phyloP scores from a whole-genome alignment of 2,797 vertebrate species.

The Falco columbarius region DNA sequence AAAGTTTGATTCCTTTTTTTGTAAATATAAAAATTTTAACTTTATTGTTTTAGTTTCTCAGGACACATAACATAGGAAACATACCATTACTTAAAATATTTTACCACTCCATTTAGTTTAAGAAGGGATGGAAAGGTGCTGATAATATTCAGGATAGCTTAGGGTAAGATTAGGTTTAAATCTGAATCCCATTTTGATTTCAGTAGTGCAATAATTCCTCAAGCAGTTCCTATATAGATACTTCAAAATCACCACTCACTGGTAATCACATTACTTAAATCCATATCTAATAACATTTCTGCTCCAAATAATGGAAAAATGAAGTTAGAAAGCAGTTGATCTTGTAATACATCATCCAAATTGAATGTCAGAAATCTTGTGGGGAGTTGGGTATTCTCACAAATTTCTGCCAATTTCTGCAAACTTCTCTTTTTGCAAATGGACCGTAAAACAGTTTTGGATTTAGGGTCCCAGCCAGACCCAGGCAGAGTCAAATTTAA shows the following conservation, averaged over 20 bases:
- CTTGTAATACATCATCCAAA: constrained; percentile 27
- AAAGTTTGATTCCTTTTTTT: not conserved
- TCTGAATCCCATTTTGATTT: not conserved
- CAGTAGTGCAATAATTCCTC: not conserved
- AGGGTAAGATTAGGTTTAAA: constrained; percentile 12
- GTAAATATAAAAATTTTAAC: not conserved
- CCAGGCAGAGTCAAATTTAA: not conserved
- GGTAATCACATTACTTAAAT: constrained; percentile 39
- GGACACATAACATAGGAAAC: not conserved
- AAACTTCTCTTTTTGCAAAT: not conserved
- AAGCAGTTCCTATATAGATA: constrained; percentile 11
- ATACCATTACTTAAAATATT: not conserved
- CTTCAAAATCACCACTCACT: constrained; percentile 22
- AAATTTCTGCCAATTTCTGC: not conserved
- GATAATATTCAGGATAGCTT: not conserved
- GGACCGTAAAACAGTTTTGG: not conserved
- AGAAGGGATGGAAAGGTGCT: not conserved
- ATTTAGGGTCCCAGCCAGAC: not conserved
- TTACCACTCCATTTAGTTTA: not conserved
- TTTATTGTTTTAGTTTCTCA: not conserved
- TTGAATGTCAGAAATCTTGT: constrained; percentile 1
- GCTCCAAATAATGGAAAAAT: constrained; percentile 23
- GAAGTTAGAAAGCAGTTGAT: constrained; percentile 5
- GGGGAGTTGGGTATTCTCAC: not conserved
- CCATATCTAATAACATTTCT: constrained; percentile 31